Base-by-base conservation (phyloP, 2,113 vertebrate species). In the Phrynosoma platyrhinos region DNA sequence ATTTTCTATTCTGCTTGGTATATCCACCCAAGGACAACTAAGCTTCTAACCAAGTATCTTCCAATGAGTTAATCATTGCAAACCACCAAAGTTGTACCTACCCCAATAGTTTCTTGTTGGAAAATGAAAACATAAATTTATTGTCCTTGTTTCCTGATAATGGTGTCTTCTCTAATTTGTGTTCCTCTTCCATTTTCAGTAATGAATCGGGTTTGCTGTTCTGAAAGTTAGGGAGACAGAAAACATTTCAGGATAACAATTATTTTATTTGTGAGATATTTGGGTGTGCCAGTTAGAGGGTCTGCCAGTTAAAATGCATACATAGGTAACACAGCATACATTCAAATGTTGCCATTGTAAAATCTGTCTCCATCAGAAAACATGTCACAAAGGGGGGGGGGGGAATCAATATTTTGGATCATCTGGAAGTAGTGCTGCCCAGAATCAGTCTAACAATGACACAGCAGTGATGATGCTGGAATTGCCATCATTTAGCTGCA, bases 121-220 rank as follows among this genome's bases (percentile, higher is more conserved):
- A 98, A 94, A 99, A 97, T 4, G 98, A 98, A 89, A 99, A 99
- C n/a, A 97, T 98, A 94, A 99, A 99, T 94, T 98, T 98, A 94
- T 98, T 98, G 96, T 99, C 99, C 94, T 98, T 99, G 94, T 97
- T 97, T 89, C 97, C 97, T 1, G 95, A 96, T 87, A 98, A 93
- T 30, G 97, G 97, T 0, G 96, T 98, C 94, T 98, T 98, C 95
- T 99, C 98, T 5, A 97, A 96, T 95, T 97, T 98, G 94, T 98
- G 98, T 83, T 99, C 98, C 86, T 99, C 99, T 94, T 99, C 99
- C 99, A 99, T 99, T 96, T 99, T 99, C 71, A 99, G 94, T 93
- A 99, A 95, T 16, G 99, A 99, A 94, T 99, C 99, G 0, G 99
- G 99, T 96, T 99, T 99, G 94, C 99, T 99, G 90, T 99, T 99